Percentiles rank a stretch among this genome's conserved stretches.
Conservation (phyloP, 53 echinoderm and acorn worm genomes). For the Patiria pectinifera region DNA sequence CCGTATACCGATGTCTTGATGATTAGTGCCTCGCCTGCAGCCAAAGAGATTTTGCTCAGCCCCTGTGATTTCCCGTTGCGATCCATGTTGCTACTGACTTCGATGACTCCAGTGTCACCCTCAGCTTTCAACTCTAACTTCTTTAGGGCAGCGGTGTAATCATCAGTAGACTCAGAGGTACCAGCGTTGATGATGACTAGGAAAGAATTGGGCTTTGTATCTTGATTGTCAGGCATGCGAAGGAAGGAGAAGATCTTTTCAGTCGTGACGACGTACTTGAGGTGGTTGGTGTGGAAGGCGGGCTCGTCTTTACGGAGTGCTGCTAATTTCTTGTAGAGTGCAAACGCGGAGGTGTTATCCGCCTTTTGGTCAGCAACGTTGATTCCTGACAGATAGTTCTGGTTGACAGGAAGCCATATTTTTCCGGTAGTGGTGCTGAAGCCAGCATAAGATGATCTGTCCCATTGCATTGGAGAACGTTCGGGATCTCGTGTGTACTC, state of each 20-base stretch:
- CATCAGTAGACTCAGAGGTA: slow-evolving; percentile 53
- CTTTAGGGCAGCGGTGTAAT: slow-evolving; percentile 39
- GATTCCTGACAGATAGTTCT: slow-evolving; percentile 68
- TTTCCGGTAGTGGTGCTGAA: slow-evolving; percentile 69
- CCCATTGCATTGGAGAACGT: slow-evolving; percentile 95
- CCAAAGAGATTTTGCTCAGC: slow-evolving; percentile 55
- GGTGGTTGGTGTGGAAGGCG: slow-evolving; percentile 67
- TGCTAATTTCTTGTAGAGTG: slow-evolving; percentile 76
- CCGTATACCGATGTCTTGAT: slow-evolving; percentile 14
- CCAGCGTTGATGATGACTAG: slow-evolving; percentile 88
- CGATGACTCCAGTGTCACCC: slow-evolving; percentile 50
- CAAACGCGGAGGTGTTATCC: slow-evolving; percentile 71
- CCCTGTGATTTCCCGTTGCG: slow-evolving; percentile 60
- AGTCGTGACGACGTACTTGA: slow-evolving; percentile 69
- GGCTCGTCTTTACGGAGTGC: slow-evolving; percentile 64
- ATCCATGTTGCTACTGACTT: slow-evolving; percentile 77
- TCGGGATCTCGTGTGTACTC: slow-evolving; percentile 87
- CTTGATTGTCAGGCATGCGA: slow-evolving; percentile 68
- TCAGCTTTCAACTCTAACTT: slow-evolving; percentile 17
- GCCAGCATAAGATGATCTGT: slow-evolving; percentile 63
- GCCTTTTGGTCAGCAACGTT: slow-evolving; percentile 73
- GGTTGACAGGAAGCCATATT: slow-evolving; percentile 85
- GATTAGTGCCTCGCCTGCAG: slow-evolving; percentile 81
- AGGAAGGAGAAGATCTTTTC: slow-evolving; percentile 78
- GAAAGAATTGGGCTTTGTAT: slow-evolving; percentile 43